Evolutionary conservation across 2,797 vertebrate species (phyloP).

Genomic region (Enteromius mattozi): DNA sequence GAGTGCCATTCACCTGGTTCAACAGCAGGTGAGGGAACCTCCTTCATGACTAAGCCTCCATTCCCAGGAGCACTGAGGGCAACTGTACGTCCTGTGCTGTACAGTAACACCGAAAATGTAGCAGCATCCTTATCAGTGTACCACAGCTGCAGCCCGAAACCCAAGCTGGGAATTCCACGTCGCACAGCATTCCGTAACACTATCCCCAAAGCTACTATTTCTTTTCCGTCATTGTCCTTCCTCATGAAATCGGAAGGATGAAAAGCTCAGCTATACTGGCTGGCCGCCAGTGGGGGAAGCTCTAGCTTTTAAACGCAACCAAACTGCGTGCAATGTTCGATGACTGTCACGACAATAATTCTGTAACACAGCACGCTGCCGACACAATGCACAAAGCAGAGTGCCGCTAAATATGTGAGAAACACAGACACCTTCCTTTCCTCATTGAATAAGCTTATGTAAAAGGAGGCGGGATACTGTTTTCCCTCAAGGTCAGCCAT

Average conservation of each 20-base stretch:
- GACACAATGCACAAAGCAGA: constrained; percentile 14
- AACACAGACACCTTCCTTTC: constrained; percentile 3
- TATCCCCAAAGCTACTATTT: constrained; percentile 75
- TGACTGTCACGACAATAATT: constrained; percentile 22
- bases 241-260: constrained; percentile 72
- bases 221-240: constrained; percentile 63
- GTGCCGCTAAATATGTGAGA: neutral
- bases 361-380: neutral
- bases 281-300: constrained; percentile 66
- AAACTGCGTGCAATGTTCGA: constrained; percentile 12
- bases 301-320: constrained; percentile 62
- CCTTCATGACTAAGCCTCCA: neutral
- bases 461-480: neutral
- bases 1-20: neutral
- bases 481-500: constrained; percentile 26
- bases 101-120: constrained; percentile 4
- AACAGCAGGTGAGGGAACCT: constrained; percentile 1
- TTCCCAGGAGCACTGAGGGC: neutral
- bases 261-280: constrained; percentile 68
- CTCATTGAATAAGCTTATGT: neutral
- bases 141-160: constrained; percentile 66
- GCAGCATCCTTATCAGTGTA: neutral
- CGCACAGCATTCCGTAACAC: constrained; percentile 74
- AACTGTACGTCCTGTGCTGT: neutral
- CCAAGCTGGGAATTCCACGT: constrained; percentile 77